A percentile compares a stretch with the other conserved stretches of the same genome.
Evolutionary conservation across 1,140 invertebrate species (phyloP).

Genomic region (Musca domestica): DNA sequence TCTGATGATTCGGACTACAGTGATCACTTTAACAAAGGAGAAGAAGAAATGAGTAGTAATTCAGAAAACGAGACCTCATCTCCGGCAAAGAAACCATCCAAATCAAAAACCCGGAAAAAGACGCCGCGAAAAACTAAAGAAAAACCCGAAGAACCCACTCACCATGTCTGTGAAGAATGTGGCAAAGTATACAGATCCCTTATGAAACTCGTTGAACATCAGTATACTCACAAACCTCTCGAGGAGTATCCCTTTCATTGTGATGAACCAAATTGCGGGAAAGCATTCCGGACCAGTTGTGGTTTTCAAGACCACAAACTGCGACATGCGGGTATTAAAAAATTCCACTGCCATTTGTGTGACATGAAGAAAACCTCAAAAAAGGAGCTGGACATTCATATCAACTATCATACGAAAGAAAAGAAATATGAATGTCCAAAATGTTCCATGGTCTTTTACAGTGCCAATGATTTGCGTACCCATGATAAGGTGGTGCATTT

Average conservation of each 20-base stretch:
- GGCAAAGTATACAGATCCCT: constrained; percentile 6
- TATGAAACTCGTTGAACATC: constrained; percentile 12
- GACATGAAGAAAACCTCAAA: constrained; percentile 25
- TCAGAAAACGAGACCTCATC: not conserved
- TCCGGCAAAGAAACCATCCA: not conserved
- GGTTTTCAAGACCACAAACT: constrained; percentile 23
- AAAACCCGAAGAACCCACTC: not conserved
- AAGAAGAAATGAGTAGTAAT: not conserved
- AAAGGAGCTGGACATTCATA: constrained; percentile 25
- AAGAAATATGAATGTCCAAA: constrained; percentile 25
- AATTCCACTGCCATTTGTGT: constrained; percentile 24
- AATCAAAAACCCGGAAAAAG: not conserved
- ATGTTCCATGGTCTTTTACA: constrained; percentile 26
- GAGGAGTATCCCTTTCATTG: constrained; percentile 26
- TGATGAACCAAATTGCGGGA: constrained; percentile 19
- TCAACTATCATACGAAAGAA: constrained; percentile 29
- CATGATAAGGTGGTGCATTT: constrained; percentile 28
- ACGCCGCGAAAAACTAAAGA: not conserved
- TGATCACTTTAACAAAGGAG: not conserved
- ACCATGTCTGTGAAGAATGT: constrained; percentile 24
- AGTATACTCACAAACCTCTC: constrained; percentile 12
- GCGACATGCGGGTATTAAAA: constrained; percentile 29
- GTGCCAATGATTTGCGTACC: constrained; percentile 7
- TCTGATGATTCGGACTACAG: too few relatives aligned
- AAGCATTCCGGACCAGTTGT: constrained; percentile 1